phyloP scores from a whole-genome alignment of 2,113 vertebrate species.

The Peucedramus taeniatus region DNA sequence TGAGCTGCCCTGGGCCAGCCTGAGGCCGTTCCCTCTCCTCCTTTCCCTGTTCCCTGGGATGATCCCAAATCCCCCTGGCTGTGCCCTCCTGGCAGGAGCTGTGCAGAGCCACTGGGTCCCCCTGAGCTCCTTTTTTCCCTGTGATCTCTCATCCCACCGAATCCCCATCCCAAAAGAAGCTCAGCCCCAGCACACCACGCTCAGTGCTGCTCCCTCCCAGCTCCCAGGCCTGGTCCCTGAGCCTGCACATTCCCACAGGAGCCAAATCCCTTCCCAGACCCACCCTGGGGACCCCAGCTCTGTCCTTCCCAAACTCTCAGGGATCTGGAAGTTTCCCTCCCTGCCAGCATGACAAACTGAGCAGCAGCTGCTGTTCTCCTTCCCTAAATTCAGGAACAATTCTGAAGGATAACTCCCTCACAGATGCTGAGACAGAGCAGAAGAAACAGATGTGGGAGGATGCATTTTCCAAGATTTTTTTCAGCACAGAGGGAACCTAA shows the following conservation, averaged over 20 bases:
- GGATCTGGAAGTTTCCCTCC: neutral
- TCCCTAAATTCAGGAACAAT: neutral
- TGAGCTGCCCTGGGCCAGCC: neutral
- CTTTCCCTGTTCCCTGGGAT: neutral
- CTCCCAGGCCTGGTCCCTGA: neutral
- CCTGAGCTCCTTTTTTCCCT: neutral
- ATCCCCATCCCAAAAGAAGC: neutral
- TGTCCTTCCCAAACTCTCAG: neutral
- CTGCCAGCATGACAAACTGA: neutral
- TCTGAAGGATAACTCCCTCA: neutral
- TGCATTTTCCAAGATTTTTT: neutral
- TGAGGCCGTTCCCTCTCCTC: neutral
- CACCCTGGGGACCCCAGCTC: rapidly evolving
- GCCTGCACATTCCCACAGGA: neutral
- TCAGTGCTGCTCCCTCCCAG: neutral
- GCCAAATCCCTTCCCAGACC: neutral
- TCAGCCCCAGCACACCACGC: neutral
- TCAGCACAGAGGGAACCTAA: neutral
- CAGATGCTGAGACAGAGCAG: neutral
- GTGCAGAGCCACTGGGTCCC: neutral
- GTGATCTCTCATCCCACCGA: neutral
- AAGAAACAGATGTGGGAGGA: neutral
- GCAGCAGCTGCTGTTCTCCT: neutral
- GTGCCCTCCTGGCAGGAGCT: neutral
- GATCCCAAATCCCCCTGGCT: neutral